Evolutionary conservation across 2,888 invertebrate species (phyloP).

Genomic region (Eulithis prunata): DNA sequence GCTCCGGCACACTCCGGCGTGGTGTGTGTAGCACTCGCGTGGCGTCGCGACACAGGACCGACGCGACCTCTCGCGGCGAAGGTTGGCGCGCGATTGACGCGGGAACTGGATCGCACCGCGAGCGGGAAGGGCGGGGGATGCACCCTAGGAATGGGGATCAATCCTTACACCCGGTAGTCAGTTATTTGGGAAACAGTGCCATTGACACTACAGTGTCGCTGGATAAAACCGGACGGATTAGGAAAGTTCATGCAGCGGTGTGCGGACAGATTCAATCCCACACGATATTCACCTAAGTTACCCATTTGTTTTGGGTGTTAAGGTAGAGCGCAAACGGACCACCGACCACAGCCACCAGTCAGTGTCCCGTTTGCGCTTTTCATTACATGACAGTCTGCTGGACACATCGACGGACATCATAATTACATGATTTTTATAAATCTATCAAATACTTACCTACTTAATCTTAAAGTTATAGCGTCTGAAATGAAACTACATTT

Average conservation of each 20-base stretch:
- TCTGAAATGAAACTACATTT: constrained; percentile 63
- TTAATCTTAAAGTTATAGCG: background rate
- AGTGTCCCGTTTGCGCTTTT: too few relatives aligned
- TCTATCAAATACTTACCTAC: too few relatives aligned
- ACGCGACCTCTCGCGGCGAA: constrained; percentile 79
- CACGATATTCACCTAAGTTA: background rate
- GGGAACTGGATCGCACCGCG: constrained; percentile 49
- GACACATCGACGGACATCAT: too few relatives aligned
- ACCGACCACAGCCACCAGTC: too few relatives aligned
- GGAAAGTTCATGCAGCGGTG: constrained; percentile 26
- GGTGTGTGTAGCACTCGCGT: constrained; percentile 67
- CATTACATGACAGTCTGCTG: too few relatives aligned
- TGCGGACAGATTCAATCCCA: background rate
- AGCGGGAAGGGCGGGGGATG: constrained; percentile 70
- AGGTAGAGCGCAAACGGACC: too few relatives aligned
- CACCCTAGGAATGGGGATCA: constrained; percentile 66
- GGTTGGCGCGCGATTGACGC: constrained; percentile 80
- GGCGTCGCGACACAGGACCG: constrained; percentile 56
- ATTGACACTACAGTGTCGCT: constrained; percentile 51
- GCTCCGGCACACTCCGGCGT: constrained; percentile 42
- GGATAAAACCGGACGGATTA: constrained; percentile 41
- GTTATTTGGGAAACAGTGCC: constrained; percentile 57
- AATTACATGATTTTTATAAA: background rate
- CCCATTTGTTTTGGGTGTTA: too few relatives aligned
- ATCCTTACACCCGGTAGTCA: constrained; percentile 62